Conservation (phyloP, 2,888 invertebrate genomes). For the Cephus rjabovi region DNA sequence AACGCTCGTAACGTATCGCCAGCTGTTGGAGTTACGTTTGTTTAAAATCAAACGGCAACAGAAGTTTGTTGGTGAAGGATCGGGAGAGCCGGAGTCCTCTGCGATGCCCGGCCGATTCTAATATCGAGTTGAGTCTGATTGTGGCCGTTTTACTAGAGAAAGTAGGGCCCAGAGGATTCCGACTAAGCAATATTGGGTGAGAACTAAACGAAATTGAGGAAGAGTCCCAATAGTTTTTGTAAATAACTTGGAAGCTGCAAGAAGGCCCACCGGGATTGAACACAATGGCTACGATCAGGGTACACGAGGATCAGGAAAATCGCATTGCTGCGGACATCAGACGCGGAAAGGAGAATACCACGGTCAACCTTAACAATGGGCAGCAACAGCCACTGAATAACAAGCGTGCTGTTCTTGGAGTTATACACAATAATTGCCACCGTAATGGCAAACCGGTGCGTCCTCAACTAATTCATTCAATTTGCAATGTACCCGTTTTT, state of each 20-base stretch:
- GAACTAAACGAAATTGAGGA: background rate
- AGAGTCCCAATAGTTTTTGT: background rate
- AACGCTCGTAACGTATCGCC: constrained; percentile 54
- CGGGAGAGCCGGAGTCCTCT: constrained; percentile 40
- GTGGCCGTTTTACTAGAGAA: background rate
- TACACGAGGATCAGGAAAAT: constrained; percentile 85
- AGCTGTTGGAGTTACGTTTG: constrained; percentile 54
- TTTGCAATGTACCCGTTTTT: background rate
- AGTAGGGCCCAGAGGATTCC: constrained; percentile 14
- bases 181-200: background rate
- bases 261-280: background rate
- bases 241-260: background rate
- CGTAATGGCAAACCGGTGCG: constrained; percentile 71
- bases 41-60: constrained; percentile 51
- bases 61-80: constrained; percentile 48
- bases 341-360: constrained; percentile 70
- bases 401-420: constrained; percentile 76
- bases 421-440: constrained; percentile 72
- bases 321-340: constrained; percentile 67
- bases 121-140: background rate
- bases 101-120: constrained; percentile 42
- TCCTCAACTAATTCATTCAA: constrained; percentile 29
- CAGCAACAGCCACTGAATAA: constrained; percentile 38
- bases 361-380: constrained; percentile 50
- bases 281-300: constrained; percentile 79